phyloP scores from a whole-genome alignment of 2,797 vertebrate species.

The Dermochelys coriacea region DNA sequence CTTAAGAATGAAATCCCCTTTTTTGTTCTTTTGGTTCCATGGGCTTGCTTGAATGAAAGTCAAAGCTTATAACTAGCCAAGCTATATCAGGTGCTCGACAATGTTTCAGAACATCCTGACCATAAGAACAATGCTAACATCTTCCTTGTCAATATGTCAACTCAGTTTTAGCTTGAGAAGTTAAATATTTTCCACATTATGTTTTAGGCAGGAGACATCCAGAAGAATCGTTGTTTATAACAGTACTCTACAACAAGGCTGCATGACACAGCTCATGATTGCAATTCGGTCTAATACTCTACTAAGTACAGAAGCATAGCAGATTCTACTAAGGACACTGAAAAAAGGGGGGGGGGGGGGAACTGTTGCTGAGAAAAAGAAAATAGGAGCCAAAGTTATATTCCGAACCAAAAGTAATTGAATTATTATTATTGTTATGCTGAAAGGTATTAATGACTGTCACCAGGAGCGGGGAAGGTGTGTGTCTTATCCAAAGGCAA shows the following conservation, averaged over 20 bases:
- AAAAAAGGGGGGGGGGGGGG: neutral
- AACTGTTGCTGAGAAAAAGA: conserved; percentile 21
- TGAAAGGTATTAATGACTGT: conserved; percentile 27
- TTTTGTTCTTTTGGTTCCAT: conserved; percentile 20
- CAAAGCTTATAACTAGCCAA: conserved; percentile 47
- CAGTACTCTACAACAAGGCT: neutral
- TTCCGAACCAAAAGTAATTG: conserved; percentile 5
- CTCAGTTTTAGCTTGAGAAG: neutral
- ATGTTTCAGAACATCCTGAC: neutral
- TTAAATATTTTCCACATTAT: neutral
- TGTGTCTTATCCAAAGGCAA: conserved; percentile 4
- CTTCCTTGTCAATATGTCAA: conserved; percentile 36
- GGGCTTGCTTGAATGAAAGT: conserved; percentile 38
- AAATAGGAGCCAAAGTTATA: neutral
- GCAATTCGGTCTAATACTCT: conserved; percentile 28
- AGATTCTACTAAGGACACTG: conserved; percentile 6
- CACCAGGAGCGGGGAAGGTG: neutral
- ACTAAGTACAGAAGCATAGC: neutral
- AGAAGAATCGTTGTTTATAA: neutral
- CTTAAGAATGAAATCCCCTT: conserved; percentile 23
- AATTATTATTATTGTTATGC: neutral
- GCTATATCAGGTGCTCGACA: conserved; percentile 26
- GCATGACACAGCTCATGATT: neutral
- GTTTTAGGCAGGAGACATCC: neutral
- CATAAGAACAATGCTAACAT: conserved; percentile 19